Evolutionary conservation across 2,888 invertebrate genomes (phyloP), one percentile per base, ranked within the genome.

Genomic region (Eumerus sabulonum): DNA sequence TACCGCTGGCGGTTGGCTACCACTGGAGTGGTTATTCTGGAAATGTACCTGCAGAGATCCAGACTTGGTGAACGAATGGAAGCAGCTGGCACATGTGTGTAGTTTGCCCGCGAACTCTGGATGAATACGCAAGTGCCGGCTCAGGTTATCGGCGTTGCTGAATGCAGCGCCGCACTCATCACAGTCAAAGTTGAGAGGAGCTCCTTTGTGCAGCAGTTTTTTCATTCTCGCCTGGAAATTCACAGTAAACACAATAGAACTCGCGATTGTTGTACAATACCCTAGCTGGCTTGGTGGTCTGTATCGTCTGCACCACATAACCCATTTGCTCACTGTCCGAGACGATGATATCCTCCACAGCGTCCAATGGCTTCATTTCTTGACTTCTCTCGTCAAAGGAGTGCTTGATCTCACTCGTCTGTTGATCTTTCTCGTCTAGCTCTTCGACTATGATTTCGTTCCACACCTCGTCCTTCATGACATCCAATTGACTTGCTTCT

Each of bases 21-120:
- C 40, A n/a, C n/a, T 40, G 3, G 2, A 3, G 40, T 48, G 57
- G n/a, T 12, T 19, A n/a, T 11, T 42, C 36, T n/a, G 9, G 38
- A 14, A 0, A 90, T 90, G 70, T 89, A 90, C 35, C 89, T 90
- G 0, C 90, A 85, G 0, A 88, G 90, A 82, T 90, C 90, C 0
- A 44, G 48, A 64, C 60, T 82, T 73, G 1, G 68, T 63, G 14
- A 73, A 79, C 1, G 73, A 18, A 19, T 79, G 68, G 9, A n/a
- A 11, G 12, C 77, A 79, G 14, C 12, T 16, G 0, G n/a, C 18
- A 9, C 77, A 79, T 3, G 16, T 59, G 16, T 59, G 45, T 7
- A 68, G 11, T 2, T 57, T 57, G 19, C 36, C 62, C 14, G 76
- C 48, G 64, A 82, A 47, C 73, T 82, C 19, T 67, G 64, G 27